Conservation (phyloP, 2,797 vertebrate species). For the Dromococcyx pavoninus region DNA sequence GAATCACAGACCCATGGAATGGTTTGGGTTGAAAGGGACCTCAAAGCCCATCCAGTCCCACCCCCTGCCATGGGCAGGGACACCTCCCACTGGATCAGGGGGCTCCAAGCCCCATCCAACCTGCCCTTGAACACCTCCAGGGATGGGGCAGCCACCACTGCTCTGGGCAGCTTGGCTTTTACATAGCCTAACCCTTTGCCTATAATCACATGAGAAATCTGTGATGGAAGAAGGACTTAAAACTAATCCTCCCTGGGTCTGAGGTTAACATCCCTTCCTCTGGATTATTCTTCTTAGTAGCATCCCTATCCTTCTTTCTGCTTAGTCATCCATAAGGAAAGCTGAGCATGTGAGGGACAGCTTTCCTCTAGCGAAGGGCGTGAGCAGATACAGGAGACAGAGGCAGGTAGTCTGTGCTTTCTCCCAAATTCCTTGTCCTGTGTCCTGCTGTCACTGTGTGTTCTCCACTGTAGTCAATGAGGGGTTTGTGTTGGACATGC, state of each 20-base stretch:
- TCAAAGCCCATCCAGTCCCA: no score
- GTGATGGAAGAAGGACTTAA: neutral
- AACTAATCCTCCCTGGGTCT: neutral
- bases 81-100: no score
- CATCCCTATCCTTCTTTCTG: neutral
- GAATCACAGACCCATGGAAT: no score
- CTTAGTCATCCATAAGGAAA: neutral
- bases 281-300: neutral
- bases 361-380: neutral
- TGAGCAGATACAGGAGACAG: neutral
- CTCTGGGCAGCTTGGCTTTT: neutral
- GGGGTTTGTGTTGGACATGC: neutral
- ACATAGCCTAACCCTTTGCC: neutral
- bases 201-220: neutral
- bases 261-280: constrained; percentile 9
- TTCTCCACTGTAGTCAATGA: neutral
- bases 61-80: no score
- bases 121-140: no score
- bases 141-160: no score
- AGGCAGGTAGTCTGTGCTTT: neutral
- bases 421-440: neutral
- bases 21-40: no score
- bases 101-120: no score
- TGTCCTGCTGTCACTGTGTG: neutral
- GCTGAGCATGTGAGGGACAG: neutral